Base-by-base conservation (phyloP, 2,113 vertebrate genomes). In the Lophotis ruficrista region DNA sequence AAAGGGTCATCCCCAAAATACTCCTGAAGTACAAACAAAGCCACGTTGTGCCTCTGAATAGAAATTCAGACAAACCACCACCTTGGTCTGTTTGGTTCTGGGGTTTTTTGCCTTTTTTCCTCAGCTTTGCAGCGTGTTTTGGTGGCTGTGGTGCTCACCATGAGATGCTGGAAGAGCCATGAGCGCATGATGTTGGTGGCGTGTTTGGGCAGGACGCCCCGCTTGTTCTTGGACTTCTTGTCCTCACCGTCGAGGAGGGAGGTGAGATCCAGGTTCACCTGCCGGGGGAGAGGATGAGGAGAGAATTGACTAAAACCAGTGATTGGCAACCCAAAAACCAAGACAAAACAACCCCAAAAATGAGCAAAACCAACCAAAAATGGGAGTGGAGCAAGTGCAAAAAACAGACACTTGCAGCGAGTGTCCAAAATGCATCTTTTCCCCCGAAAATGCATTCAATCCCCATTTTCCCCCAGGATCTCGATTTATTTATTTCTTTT, bases 101-200 rank as follows among this genome's bases (percentile, higher is more conserved):
- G 35, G 6, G 0, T 0, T 10, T 35, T 38, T 61, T 31, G 2
- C 10, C 2, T 12, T 38, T 64, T 43, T 2, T 22, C 15, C 10
- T 5, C 12, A 3, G 1, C 2, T 11, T 31, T 31, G 19, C 14
- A 84, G 51, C 58, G 20, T 2, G 28, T 35, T 50, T 41, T n/a
- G 65, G 28, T 1, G 3, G 51, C 45, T 7, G 11, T 0, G 9
- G 81, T 71, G 92, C 99, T 98, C 98, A 99, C 99, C 99, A 99
- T 99, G 97, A 99, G 99, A 95, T 99, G 99, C 96, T 99, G 99
- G 98, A 99, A 99, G 97, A 99, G 99, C 99, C 99, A 99, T 84
- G 99, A 99, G 95, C 99, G 99, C 99, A 99, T 99, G 97, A 99
- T 99, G 98, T 99, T 99, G 95, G 99, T 99, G 98, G 99, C 99